phyloP scores from a whole-genome alignment of 2,113 vertebrate genomes.

The Salminus brasiliensis region DNA sequence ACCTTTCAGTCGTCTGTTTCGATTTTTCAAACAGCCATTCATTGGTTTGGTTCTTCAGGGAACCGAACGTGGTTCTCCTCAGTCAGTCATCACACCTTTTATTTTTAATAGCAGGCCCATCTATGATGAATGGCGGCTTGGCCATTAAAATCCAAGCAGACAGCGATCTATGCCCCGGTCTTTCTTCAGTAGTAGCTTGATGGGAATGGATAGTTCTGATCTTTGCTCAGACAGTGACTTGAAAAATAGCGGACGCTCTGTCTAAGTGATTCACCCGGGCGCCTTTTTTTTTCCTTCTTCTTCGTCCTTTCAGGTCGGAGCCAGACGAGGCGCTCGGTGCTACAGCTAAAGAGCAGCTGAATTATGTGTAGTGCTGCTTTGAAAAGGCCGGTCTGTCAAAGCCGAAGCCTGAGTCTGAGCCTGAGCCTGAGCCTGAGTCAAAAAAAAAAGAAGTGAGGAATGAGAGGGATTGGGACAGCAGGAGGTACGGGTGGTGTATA shows the following conservation, averaged over 20 bases:
- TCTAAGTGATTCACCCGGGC: constrained; percentile 38
- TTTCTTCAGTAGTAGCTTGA: constrained; percentile 11
- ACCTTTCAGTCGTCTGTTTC: too few relatives aligned
- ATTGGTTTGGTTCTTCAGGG: background rate
- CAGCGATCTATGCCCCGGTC: constrained; percentile 9
- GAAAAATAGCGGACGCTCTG: constrained; percentile 43
- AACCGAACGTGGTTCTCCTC: background rate
- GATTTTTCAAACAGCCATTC: background rate
- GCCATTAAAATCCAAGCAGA: constrained; percentile 1
- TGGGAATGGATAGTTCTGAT: constrained; percentile 39
- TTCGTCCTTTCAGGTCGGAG: background rate
- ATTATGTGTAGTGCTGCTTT: constrained; percentile 17
- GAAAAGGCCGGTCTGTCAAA: constrained; percentile 28
- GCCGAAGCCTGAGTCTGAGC: constrained; percentile 11
- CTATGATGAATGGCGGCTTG: constrained; percentile 4
- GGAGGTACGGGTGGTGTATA: background rate
- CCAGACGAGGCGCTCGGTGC: background rate
- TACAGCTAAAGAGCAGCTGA: constrained; percentile 36
- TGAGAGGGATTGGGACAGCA: constrained; percentile 46
- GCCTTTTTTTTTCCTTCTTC: background rate
- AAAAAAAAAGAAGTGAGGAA: constrained; percentile 34
- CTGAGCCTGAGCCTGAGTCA: too few relatives aligned
- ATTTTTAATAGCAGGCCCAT: background rate
- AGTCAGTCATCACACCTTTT: background rate
- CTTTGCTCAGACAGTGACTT: constrained; percentile 35